Evolutionary conservation across 2,797 vertebrate species (phyloP), one percentile per base, ranked within the genome.

Genomic region (Pelobates cultripes): DNA sequence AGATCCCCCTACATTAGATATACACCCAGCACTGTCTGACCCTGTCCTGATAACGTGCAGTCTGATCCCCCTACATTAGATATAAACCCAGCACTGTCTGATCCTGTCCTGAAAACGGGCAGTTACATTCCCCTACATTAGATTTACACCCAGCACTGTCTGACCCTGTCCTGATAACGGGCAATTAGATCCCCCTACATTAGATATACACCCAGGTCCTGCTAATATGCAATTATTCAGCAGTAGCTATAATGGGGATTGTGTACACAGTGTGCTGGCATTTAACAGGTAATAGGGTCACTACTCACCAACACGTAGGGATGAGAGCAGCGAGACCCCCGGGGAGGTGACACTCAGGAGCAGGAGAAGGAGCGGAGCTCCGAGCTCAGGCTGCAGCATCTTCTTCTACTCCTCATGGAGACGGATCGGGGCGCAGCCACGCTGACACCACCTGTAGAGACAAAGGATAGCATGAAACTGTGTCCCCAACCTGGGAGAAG

Each of bases 351-450:
- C 57, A 60, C 82, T 84, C 82, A 84, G 82, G 82, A 84, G 82
- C 82, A 84, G 77, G 43, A 84, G 68, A 77, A 84, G 82, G 82
- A 84, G 82, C 82, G 82, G 82, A 84, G 82, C 82, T 84, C 82
- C 82, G 77, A 84, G 82, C 82, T 84, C 82, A 72, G 77, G 82
- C 73, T 84, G 82, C 94, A 95, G 96, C 97, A 98, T 97, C 95
- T 97, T 98, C 96, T 93, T 96, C 95, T 92, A 94, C 96, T 97
- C 96, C 97, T 96, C 97, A 98, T 98, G 96, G 97, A 96, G 96
- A 97, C 94, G 83, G 94, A 94, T 96, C 95, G 96, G 90, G 95
- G 94, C 94, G 94, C 93, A 92, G 94, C 92, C 95, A 93, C 92
- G 92, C 73, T 94, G 91, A 93, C 92, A 90, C 94, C 94, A 94